These are phyloP conservation scores for Macrocentrus cingulum DNA, from an alignment of 1,140 invertebrate genomes.

Conservation along the genomic window DNA sequence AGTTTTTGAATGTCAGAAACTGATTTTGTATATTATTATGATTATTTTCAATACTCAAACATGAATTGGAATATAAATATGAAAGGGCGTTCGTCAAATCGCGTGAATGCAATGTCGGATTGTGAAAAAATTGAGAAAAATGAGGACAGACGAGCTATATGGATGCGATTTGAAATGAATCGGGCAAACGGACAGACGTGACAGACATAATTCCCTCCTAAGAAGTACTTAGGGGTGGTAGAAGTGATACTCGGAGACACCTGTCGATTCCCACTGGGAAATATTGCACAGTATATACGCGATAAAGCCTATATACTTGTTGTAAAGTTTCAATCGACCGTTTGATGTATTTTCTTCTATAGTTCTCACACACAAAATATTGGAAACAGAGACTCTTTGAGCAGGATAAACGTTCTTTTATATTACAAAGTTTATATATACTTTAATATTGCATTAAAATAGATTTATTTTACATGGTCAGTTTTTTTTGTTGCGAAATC, in stretches of 20 bases:
- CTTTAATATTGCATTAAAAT: too few species aligned
- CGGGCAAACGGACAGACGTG: conserved; percentile 52
- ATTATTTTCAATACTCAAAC: too few species aligned
- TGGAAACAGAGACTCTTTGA: too few species aligned
- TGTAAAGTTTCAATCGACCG: conserved; percentile 15
- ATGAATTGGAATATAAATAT: too few species aligned
- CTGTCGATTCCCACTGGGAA: conserved; percentile 49
- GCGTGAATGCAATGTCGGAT: conserved; percentile 32
- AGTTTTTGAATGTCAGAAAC: too few species aligned
- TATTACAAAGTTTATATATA: too few species aligned
- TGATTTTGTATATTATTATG: too few species aligned
- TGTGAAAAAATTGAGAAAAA: conserved; percentile 5
- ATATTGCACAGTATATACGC: conserved; percentile 41
- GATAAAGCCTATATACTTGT: conserved; percentile 17
- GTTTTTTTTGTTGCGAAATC: too few species aligned
- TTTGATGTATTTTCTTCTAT: conserved; percentile 1
- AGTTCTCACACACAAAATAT: background rate
- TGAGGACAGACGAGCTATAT: conserved; percentile 30
- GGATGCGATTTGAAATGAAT: conserved; percentile 48
- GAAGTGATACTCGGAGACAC: conserved; percentile 38
- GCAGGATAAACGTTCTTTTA: too few species aligned
- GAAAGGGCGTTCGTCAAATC: conserved; percentile 36
- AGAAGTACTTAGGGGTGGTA: conserved; percentile 44
- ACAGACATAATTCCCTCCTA: conserved; percentile 52
- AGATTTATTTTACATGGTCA: too few species aligned